phyloP scores from a whole-genome alignment of 2,797 vertebrate genomes.

The Saxicola maurus region DNA sequence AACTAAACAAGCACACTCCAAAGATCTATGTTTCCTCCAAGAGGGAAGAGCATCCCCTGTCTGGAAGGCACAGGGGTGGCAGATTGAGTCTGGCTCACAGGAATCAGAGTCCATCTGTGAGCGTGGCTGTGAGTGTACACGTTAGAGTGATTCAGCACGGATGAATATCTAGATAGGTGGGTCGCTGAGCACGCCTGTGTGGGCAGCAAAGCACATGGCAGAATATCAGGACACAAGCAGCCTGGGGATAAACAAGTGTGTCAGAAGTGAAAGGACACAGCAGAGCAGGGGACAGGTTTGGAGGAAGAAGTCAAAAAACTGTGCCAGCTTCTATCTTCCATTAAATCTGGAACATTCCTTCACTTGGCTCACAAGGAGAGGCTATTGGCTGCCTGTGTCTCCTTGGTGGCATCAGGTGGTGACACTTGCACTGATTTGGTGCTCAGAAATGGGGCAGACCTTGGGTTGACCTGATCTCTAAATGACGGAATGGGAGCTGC shows the following conservation, averaged over 20 bases:
- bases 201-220: constrained; percentile 36
- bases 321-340: neutral
- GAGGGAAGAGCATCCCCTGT: neutral
- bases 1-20: neutral
- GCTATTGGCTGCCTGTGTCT: too few species aligned
- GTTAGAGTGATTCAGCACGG: constrained; percentile 1
- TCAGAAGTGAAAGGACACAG: constrained; percentile 32
- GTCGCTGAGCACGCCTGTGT: constrained; percentile 16
- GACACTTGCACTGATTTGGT: neutral
- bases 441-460: neutral
- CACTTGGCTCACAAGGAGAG: fast-evolving
- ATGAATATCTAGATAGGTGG: constrained; percentile 31
- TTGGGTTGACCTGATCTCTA: constrained; percentile 1
- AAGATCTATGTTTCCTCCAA: neutral
- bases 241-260: neutral
- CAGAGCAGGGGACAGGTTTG: neutral
- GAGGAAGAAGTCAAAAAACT: neutral
- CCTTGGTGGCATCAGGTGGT: neutral
- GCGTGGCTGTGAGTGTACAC: constrained; percentile 10
- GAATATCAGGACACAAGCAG: constrained; percentile 6
- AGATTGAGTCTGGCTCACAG: neutral
- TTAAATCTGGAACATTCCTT: neutral
- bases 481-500: neutral
- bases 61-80: neutral
- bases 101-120: constrained; percentile 10